These are phyloP conservation scores for Oryzias dopingdopingensis DNA, from an alignment of 2,797 vertebrate species.

Conservation along the genomic window DNA sequence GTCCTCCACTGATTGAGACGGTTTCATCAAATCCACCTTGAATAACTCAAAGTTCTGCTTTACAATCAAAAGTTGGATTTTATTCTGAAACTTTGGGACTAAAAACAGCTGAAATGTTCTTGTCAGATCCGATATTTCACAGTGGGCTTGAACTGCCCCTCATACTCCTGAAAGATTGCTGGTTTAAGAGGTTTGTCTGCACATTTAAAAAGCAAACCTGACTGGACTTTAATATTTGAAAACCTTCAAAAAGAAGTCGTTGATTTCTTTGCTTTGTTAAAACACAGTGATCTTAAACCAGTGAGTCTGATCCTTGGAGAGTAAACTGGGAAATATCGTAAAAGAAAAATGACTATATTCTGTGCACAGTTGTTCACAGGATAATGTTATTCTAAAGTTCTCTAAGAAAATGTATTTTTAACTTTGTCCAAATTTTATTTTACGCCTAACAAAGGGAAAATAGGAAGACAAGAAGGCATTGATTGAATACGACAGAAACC, in stretches of 20 bases:
- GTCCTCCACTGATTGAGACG: slow-evolving; percentile 2
- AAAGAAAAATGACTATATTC: slow-evolving; percentile 14
- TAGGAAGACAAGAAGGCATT: slow-evolving; percentile 8
- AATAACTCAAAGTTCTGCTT: background rate
- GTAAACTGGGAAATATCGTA: slow-evolving; percentile 44
- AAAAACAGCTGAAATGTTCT: slow-evolving; percentile 30
- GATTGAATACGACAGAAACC: slow-evolving; percentile 18
- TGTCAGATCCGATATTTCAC: slow-evolving; percentile 44
- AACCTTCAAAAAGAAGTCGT: too few species aligned
- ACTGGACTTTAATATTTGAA: too few species aligned
- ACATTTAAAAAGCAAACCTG: too few species aligned
- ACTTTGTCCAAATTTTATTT: slow-evolving; percentile 40
- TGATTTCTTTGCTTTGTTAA: background rate
- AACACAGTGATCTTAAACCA: slow-evolving; percentile 36
- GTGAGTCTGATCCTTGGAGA: slow-evolving; percentile 13
- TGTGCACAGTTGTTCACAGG: slow-evolving; percentile 23
- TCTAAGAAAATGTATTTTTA: slow-evolving; percentile 41
- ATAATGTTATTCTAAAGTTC: slow-evolving; percentile 10
- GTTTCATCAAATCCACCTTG: background rate
- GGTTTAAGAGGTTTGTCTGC: slow-evolving; percentile 13
- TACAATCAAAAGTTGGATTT: slow-evolving; percentile 14
- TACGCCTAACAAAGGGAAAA: slow-evolving; percentile 42
- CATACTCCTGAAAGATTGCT: slow-evolving; percentile 26
- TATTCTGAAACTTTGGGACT: slow-evolving; percentile 33
- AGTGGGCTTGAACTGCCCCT: slow-evolving; percentile 25